A percentile compares a stretch with the other conserved stretches of the same genome.
These are phyloP conservation scores for Periparus ater DNA, from an alignment of 2,797 vertebrate genomes.

Conservation along the genomic window DNA sequence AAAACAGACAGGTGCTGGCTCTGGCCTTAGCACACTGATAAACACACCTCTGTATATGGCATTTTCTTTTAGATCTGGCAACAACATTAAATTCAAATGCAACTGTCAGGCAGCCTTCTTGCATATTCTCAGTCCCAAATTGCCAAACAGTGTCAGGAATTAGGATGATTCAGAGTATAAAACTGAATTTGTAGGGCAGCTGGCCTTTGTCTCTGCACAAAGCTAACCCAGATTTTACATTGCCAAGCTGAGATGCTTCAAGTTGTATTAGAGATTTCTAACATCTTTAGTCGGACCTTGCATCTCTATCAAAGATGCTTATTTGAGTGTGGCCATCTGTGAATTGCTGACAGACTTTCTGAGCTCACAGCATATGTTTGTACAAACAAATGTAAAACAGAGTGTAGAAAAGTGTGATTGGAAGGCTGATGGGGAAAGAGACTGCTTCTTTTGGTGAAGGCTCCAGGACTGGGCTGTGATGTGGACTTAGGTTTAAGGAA, in stretches of 20 bases:
- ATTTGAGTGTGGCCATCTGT: not conserved
- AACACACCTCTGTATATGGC: not conserved
- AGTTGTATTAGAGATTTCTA: not conserved
- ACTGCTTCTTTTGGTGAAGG: not conserved
- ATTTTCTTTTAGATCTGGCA: not conserved
- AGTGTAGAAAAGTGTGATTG: not conserved
- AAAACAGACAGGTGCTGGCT: not conserved
- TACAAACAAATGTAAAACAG: not conserved
- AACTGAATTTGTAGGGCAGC: not conserved
- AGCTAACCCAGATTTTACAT: not conserved
- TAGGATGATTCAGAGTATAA: not conserved
- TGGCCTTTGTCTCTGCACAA: not conserved
- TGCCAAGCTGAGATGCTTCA: not conserved
- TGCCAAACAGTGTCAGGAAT: not conserved
- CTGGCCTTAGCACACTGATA: not conserved
- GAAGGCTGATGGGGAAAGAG: not conserved
- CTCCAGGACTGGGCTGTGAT: not conserved
- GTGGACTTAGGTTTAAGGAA: not conserved
- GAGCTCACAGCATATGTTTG: not conserved
- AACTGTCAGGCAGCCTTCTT: not conserved
- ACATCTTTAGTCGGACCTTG: not conserved
- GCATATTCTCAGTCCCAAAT: not conserved
- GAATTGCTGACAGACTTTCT: not conserved
- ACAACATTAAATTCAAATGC: not conserved
- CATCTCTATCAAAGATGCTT: not conserved